Evolutionary conservation across 1,140 invertebrate genomes (phyloP), one percentile per base, ranked within the genome.

Genomic region (Drosophila dunni): DNA sequence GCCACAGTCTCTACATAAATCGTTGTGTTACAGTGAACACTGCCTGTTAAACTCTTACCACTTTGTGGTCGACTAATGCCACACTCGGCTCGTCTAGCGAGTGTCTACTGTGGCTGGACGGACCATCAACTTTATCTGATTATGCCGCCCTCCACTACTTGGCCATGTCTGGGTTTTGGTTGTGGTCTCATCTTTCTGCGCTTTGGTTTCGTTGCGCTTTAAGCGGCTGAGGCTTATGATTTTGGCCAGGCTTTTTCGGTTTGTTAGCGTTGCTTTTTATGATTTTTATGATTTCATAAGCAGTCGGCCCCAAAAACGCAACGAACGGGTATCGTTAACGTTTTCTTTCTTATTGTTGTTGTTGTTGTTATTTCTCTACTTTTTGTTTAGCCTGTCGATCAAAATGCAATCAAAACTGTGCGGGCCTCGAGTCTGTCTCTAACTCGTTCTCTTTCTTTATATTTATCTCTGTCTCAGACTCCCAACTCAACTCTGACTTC

Each of bases 321-420:
- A 45, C 73, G 81, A 54, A 68, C 51, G 51, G 48, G 48, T 63
- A 78, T 88, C 83, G 82, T 86, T 88, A 82, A 78, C 72, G 56
- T 81, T 68, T 58, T 79, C 65, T 81, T 79, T n/a, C n/a, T n/a
- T 33, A 13, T 68, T 24, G 24, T 24, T 29, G 24, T 29, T 29
- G 24, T 29, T 29, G 24, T 29, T 29, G 24, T 4, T 29, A 29
- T 29, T 29, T 29, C 5, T 29, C 24, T 29, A 29, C 24, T 62
- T 45, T 66, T 46, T 81, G 65, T 82, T 65, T 40, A 51, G 71
- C 74, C 75, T 76, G 84, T 88, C 83, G 83, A 88, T 88, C 83
- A 88, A 88, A 88, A 89, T 88, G 83, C 83, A 88, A 88, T 88
- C 83, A 88, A 88, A 88, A 75, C 71, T 78, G 78, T 84, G 81